These are phyloP conservation scores for Ptychoptera contaminata DNA, from an alignment of 2,888 invertebrate genomes.

Conservation along the genomic window DNA sequence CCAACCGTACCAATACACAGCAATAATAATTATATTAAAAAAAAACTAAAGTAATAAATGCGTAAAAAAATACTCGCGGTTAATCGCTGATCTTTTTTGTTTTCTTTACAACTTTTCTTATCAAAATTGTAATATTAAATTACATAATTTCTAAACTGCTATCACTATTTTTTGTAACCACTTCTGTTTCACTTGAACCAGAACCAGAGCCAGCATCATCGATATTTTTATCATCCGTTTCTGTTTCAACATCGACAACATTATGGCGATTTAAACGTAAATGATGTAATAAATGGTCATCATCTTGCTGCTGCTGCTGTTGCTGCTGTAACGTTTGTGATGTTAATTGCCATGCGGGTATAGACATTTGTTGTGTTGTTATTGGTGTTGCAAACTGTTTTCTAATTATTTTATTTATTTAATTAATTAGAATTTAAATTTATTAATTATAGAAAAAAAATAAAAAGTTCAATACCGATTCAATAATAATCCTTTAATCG, in stretches of 20 bases:
- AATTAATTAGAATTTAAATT: slow-evolving; percentile 9
- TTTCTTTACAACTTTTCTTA: too few relatives aligned
- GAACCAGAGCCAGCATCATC: slow-evolving; percentile 47
- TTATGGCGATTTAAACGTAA: too few relatives aligned
- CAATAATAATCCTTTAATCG: slow-evolving; percentile 55
- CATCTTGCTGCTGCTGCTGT: background rate
- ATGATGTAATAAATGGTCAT: too few relatives aligned
- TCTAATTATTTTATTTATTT: slow-evolving; percentile 32
- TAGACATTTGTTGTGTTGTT: slow-evolving; percentile 45
- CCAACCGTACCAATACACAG: too few relatives aligned
- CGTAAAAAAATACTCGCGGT: too few relatives aligned
- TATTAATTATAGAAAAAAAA: too few relatives aligned
- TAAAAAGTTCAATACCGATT: slow-evolving; percentile 38
- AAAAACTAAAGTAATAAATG: too few relatives aligned
- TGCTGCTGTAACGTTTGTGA: background rate
- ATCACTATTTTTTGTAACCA: slow-evolving; percentile 57
- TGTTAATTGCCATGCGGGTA: slow-evolving; percentile 48
- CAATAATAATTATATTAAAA: too few relatives aligned
- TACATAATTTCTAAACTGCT: slow-evolving; percentile 61
- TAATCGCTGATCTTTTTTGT: too few relatives aligned
- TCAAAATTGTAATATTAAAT: slow-evolving; percentile 13
- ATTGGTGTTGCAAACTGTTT: slow-evolving; percentile 64
- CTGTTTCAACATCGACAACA: slow-evolving; percentile 15
- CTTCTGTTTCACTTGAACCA: slow-evolving; percentile 54
- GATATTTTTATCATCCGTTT: slow-evolving; percentile 26